Percentiles rank a stretch among this genome's conserved stretches.
phyloP scores from a whole-genome alignment of 1,140 invertebrate species.

The Popillia japonica region DNA sequence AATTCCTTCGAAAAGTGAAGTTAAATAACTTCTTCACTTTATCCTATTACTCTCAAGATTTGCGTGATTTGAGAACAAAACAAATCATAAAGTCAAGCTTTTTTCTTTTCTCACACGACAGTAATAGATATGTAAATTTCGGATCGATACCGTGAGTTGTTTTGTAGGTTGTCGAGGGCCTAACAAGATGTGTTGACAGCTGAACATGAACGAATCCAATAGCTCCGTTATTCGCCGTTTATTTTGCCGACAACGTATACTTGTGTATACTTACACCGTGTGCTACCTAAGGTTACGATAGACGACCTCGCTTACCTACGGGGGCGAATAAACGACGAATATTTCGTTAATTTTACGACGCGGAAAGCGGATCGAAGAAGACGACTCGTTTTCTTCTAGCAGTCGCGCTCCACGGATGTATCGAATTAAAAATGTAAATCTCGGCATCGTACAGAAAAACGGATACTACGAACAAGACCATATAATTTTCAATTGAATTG shows the following conservation, averaged over 20 bases:
- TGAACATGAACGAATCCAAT: slow-evolving; percentile 23
- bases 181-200: slow-evolving; percentile 34
- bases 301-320: too few species aligned
- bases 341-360: slow-evolving; percentile 25
- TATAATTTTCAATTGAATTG: slow-evolving; percentile 40
- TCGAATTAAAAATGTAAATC: slow-evolving; percentile 39
- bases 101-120: slow-evolving; percentile 27
- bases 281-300: neutral
- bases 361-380: neutral
- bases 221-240: neutral
- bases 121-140: slow-evolving; percentile 38
- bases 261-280: neutral
- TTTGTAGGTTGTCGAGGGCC: neutral
- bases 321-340: neutral
- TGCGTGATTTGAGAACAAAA: slow-evolving; percentile 16
- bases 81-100: neutral
- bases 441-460: slow-evolving; percentile 12
- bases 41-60: neutral
- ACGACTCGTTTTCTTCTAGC: neutral
- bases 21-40: neutral
- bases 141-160: slow-evolving; percentile 22
- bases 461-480: slow-evolving; percentile 28
- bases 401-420: neutral
- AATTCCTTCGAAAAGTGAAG: too few species aligned
- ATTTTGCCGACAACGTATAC: neutral